A percentile compares a stretch with the other conserved stretches of the same genome.
These are phyloP conservation scores for Coendou prehensilis DNA, from an alignment of 2,797 vertebrate genomes.

Conservation along the genomic window DNA sequence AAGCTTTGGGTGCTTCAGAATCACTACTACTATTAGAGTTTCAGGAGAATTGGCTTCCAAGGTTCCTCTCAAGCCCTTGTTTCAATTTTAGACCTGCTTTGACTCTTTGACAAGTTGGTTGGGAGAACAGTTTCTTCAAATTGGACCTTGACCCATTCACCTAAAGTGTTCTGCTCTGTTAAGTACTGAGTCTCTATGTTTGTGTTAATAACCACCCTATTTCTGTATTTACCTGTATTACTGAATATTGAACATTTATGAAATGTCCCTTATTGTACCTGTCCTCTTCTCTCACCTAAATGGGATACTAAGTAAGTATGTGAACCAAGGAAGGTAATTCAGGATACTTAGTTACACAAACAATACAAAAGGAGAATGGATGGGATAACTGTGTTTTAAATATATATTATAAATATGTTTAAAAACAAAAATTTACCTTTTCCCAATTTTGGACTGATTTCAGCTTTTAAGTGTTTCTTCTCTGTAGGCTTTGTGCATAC, in stretches of 20 bases:
- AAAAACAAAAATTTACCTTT: constrained; percentile 49
- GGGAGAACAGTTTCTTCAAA: not conserved
- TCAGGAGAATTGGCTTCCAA: not conserved
- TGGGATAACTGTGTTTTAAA: constrained; percentile 41
- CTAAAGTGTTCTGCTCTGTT: not conserved
- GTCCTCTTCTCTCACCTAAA: not conserved
- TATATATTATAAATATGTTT: not conserved
- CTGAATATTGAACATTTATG: constrained; percentile 11
- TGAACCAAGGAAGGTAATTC: constrained; percentile 9
- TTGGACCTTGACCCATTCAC: not conserved
- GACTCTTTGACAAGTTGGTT: constrained; percentile 13
- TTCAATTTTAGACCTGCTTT: constrained; percentile 5
- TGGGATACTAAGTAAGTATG: not conserved
- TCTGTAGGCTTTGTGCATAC: not conserved
- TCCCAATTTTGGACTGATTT: constrained; percentile 14
- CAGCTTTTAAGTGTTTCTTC: constrained; percentile 26
- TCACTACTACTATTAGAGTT: not conserved
- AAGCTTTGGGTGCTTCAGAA: not conserved
- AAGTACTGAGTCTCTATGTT: not conserved
- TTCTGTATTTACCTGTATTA: not conserved
- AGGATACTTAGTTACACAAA: constrained; percentile 8
- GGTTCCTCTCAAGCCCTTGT: not conserved
- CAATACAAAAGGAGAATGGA: not conserved
- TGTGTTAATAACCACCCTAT: not conserved
- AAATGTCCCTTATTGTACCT: not conserved